phyloP scores from a whole-genome alignment of 2,888 invertebrate species.

The Scelioninae gen. 1 region DNA sequence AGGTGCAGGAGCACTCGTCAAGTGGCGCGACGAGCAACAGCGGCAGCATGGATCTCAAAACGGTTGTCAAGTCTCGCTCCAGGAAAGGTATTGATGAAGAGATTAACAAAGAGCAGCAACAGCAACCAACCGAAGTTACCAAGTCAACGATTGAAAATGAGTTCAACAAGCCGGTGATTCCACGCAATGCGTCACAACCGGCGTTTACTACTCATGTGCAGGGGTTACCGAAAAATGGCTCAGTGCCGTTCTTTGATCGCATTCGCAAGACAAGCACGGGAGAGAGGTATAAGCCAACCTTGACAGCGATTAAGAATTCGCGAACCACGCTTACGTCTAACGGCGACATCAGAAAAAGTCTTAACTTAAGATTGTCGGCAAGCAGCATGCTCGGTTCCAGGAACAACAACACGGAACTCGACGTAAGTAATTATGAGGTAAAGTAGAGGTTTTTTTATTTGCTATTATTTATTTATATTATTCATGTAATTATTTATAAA shows the following conservation, averaged over 20 bases:
- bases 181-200: slow-evolving; percentile 94
- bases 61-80: slow-evolving; percentile 79
- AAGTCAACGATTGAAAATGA: slow-evolving; percentile 78
- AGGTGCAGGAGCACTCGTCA: slow-evolving; percentile 87
- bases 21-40: slow-evolving; percentile 86
- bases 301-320: slow-evolving; percentile 92
- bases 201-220: slow-evolving; percentile 91
- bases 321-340: slow-evolving; percentile 91
- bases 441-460: too few relatives aligned
- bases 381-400: slow-evolving; percentile 87
- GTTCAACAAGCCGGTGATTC: slow-evolving; percentile 86
- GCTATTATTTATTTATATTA: too few relatives aligned
- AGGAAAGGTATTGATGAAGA: slow-evolving; percentile 82
- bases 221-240: slow-evolving; percentile 93
- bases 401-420: slow-evolving; percentile 86
- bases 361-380: slow-evolving; percentile 86
- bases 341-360: slow-evolving; percentile 88
- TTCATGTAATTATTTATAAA: too few relatives aligned
- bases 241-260: slow-evolving; percentile 95
- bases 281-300: slow-evolving; percentile 92
- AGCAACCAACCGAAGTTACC: slow-evolving; percentile 63
- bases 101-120: slow-evolving; percentile 65
- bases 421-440: too few relatives aligned
- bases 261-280: slow-evolving; percentile 93
- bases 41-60: slow-evolving; percentile 83